Conservation (phyloP, 2,113 vertebrate genomes). For the Micromys minutus region DNA sequence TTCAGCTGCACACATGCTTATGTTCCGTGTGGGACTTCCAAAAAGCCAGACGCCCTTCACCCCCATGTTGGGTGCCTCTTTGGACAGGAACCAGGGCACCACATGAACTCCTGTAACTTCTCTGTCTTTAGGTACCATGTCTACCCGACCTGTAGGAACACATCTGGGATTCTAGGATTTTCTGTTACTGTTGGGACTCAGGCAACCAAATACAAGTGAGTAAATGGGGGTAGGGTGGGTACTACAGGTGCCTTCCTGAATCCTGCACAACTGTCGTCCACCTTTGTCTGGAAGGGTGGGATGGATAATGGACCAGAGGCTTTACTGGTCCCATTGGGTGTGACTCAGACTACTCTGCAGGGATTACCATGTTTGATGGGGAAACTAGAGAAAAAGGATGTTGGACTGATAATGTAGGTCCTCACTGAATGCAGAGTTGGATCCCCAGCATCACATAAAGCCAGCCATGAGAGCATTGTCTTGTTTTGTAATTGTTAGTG, state of each 20-base stretch:
- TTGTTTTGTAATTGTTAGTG: no score
- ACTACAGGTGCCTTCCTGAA: background rate
- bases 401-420: background rate
- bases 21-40: background rate
- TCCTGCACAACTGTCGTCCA: background rate
- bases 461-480: background rate
- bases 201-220: constrained; percentile 94
- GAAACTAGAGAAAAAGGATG: background rate
- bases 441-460: background rate
- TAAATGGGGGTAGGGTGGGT: background rate
- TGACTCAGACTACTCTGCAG: background rate
- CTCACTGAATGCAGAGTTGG: background rate
- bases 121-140: constrained; percentile 92
- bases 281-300: background rate
- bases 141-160: constrained; percentile 96
- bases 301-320: background rate
- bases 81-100: background rate
- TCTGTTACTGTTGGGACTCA: constrained; percentile 97
- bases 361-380: background rate
- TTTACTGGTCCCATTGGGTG: background rate
- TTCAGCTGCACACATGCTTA: background rate
- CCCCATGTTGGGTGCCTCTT: background rate
- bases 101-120: background rate
- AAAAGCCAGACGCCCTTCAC: background rate
- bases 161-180: constrained; percentile 96